These are phyloP conservation scores for Leptinotarsa juncta DNA, from an alignment of 2,888 invertebrate species.

Conservation along the genomic window DNA sequence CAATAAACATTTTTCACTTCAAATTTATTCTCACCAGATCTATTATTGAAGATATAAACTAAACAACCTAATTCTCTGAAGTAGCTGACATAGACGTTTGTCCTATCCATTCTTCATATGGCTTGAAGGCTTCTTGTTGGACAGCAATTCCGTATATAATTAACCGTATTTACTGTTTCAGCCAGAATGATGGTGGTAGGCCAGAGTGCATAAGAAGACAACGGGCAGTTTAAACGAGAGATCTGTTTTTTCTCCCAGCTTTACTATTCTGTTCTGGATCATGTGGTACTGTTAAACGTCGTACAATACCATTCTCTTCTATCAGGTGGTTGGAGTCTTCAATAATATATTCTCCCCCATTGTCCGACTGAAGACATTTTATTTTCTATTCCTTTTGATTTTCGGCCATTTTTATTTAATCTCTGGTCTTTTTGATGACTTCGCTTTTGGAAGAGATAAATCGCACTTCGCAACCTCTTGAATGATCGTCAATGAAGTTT, in stretches of 20 bases:
- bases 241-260: too few relatives aligned
- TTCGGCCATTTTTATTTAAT: too few relatives aligned
- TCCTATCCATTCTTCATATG: slow-evolving; percentile 49
- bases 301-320: too few relatives aligned
- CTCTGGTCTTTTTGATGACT: too few relatives aligned
- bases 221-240: neutral
- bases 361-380: neutral
- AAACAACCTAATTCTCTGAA: slow-evolving; percentile 31
- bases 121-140: slow-evolving; percentile 14
- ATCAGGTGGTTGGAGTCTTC: neutral
- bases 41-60: neutral
- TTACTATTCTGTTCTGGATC: too few relatives aligned
- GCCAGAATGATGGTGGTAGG: too few relatives aligned
- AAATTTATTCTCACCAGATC: slow-evolving; percentile 48
- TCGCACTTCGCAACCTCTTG: too few relatives aligned
- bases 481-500: too few relatives aligned
- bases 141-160: too few relatives aligned
- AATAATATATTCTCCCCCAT: neutral
- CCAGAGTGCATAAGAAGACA: neutral
- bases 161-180: too few relatives aligned
- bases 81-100: slow-evolving; percentile 37
- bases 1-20: slow-evolving; percentile 31
- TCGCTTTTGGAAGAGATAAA: too few relatives aligned
- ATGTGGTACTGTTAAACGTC: too few relatives aligned
- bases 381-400: neutral